Conservation (phyloP, 2,113 vertebrate species). For the Candoia aspera region DNA sequence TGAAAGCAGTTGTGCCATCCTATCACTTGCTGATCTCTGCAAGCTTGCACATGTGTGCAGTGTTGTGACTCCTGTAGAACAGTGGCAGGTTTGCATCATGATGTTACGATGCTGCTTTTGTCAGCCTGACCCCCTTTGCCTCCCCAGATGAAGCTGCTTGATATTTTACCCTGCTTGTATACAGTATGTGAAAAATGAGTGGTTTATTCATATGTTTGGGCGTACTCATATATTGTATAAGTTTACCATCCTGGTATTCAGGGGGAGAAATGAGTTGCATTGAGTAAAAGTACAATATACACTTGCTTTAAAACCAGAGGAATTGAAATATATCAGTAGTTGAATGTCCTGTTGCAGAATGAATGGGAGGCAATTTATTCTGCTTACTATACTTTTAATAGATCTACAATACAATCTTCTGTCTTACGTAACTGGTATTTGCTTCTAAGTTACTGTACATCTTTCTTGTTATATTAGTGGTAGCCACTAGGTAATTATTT, state of each 20-base stretch:
- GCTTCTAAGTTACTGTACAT: neutral
- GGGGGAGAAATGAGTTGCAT: neutral
- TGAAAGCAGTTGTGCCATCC: neutral
- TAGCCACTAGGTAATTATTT: too few relatives aligned
- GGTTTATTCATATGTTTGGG: neutral
- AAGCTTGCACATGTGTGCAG: neutral
- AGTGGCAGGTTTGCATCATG: neutral
- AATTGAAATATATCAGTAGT: neutral
- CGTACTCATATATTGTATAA: too few relatives aligned
- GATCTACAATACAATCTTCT: neutral
- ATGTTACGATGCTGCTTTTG: neutral
- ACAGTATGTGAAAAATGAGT: neutral
- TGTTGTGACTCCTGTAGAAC: neutral
- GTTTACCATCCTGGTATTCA: neutral
- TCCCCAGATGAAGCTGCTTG: neutral
- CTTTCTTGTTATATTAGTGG: neutral
- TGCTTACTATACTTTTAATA: neutral
- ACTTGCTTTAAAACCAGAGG: neutral
- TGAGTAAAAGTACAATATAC: neutral
- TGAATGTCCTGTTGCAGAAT: neutral
- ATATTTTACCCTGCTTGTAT: neutral
- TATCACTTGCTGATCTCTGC: neutral
- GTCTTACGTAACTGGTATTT: neutral
- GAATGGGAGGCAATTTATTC: neutral
- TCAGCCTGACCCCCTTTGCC: neutral